Evolutionary conservation across 2,113 vertebrate species (phyloP), one percentile per base, ranked within the genome.

Genomic region (Pseudolaguvia tuberculata): DNA sequence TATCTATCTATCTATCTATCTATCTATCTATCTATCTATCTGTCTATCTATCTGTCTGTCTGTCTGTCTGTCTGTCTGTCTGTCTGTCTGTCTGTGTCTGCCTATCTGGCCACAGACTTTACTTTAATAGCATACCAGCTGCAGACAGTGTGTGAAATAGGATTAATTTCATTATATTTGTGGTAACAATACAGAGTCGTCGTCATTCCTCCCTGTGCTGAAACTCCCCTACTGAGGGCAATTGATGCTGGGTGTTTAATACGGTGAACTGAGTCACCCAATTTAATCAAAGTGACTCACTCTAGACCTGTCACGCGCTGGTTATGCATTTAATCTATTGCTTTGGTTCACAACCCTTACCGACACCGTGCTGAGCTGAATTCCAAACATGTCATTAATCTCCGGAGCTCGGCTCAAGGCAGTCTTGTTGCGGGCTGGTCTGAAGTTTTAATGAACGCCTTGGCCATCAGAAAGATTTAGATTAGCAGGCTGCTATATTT

Each of bases 231-330:
- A 45, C 56, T 42, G 47, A 51, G 42, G 50, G 47, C 12, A 47
- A 47, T 45, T 23, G 14, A 18, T 51, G 29, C 18, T 67, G 27
- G 10, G 15, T n/a, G 29, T 39, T 39, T 50, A 76, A 53, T 67
- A 47, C 11, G 45, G 45, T 17, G 4, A 53, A 70, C n/a, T 45
- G 47, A 62, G 23, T 42, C 59, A 65, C 53, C 50, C 35, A 63
- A 79, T 84, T 83, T 80, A 85, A 84, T 83, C 77, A 83, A 77
- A 79, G 75, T 76, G 73, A 81, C 77, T 83, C 73, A 79, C 70
- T 78, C 62, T 71, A 73, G 69, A 73, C 67, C 39, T 45, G 61
- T 52, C 23, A 48, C 29, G 62, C 58, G 47, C 76, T 73, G 66
- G 18, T 78, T 76, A 69, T 83, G 68, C 76, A 75, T 83, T 70